A percentile compares a stretch with the other conserved stretches of the same genome.
phyloP scores from a whole-genome alignment of 2,113 vertebrate genomes.

The Cololabis saira region DNA sequence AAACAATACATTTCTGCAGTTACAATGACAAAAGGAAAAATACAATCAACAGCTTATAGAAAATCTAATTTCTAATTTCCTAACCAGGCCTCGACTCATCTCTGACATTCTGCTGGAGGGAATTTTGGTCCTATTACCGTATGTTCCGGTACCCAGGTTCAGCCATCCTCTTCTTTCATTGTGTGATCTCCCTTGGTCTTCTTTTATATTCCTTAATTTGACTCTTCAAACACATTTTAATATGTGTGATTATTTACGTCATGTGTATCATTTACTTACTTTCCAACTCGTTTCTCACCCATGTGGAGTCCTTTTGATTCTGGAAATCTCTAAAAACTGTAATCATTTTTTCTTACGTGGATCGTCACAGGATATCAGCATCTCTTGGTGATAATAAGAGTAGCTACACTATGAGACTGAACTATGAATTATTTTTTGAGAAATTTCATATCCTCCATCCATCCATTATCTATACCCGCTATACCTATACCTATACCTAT shows the following conservation, averaged over 20 bases:
- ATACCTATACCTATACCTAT: too few relatives aligned
- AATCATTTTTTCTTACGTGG: conserved; percentile 52
- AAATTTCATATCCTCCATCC: too few relatives aligned
- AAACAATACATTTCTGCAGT: too few relatives aligned
- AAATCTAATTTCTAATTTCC: too few relatives aligned
- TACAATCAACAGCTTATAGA: too few relatives aligned
- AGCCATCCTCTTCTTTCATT: not conserved
- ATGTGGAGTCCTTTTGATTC: conserved; percentile 17
- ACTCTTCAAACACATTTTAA: not conserved
- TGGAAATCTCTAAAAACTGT: conserved; percentile 22
- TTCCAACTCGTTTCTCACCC: conserved; percentile 21
- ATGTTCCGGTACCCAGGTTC: too few relatives aligned
- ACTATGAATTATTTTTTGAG: conserved; percentile 52
- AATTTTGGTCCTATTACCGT: too few relatives aligned
- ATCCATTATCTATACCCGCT: too few relatives aligned
- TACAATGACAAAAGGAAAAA: too few relatives aligned
- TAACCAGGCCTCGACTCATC: too few relatives aligned
- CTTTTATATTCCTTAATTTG: not conserved
- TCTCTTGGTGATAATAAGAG: conserved; percentile 59
- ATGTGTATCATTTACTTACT: not conserved
- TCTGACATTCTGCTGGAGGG: too few relatives aligned
- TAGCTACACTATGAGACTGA: conserved; percentile 37
- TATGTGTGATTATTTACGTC: conserved; percentile 11
- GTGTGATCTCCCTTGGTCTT: not conserved
- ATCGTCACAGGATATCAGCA: conserved; percentile 59